phyloP scores from a whole-genome alignment of 2,888 invertebrate genomes.

The Metellina segmentata region DNA sequence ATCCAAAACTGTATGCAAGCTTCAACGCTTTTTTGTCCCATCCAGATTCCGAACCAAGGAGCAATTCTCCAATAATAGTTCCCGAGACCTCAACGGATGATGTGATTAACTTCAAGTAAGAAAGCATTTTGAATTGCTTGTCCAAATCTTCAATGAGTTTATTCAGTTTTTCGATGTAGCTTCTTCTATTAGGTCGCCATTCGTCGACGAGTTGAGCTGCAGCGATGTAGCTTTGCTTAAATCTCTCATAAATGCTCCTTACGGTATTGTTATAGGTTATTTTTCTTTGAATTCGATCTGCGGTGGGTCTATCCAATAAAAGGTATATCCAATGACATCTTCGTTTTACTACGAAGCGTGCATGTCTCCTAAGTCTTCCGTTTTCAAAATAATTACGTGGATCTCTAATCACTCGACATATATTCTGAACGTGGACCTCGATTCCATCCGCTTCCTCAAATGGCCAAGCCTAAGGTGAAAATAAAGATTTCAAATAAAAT shows the following conservation, averaged over 20 bases:
- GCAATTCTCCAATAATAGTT: constrained; percentile 3
- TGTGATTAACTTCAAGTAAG: background rate
- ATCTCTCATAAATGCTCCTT: background rate
- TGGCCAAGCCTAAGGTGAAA: no score
- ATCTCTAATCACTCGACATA: no score
- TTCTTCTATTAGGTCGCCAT: constrained; percentile 13
- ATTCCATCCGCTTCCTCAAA: no score
- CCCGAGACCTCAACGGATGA: constrained; percentile 30
- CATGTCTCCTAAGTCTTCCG: no score
- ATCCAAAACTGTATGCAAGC: constrained; percentile 11
- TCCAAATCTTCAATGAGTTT: background rate
- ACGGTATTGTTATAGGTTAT: no score
- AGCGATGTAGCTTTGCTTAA: background rate
- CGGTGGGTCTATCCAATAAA: no score
- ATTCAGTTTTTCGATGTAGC: background rate
- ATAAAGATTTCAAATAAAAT: no score
- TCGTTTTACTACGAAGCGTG: no score
- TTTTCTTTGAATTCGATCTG: no score
- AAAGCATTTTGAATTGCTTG: constrained; percentile 16
- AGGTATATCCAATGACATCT: no score
- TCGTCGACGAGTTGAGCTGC: background rate
- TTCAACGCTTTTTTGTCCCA: constrained; percentile 27
- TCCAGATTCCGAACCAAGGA: constrained; percentile 8
- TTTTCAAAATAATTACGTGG: no score
- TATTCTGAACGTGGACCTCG: no score